Conservation (phyloP, 2,797 vertebrate species). For the Leucoraja ocellata region DNA sequence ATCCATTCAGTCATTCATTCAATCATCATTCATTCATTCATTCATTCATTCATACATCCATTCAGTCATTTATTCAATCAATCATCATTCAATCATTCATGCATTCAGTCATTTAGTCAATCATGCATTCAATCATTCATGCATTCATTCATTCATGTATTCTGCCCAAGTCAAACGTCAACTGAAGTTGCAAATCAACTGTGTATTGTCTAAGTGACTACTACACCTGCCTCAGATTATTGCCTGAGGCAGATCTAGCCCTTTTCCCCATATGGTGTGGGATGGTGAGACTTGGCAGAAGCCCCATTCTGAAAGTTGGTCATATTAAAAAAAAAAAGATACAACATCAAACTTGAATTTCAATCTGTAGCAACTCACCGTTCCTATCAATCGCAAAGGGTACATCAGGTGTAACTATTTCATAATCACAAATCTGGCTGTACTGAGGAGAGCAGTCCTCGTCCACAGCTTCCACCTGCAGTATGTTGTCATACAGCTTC, state of each 20-base stretch:
- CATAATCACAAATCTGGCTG: constrained; percentile 94
- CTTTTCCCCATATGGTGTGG: background rate
- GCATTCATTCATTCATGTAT: background rate
- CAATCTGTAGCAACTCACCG: constrained; percentile 62
- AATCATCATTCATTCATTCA: no score
- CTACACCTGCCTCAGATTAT: no score
- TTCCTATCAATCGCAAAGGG: constrained; percentile 93
- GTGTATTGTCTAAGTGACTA: no score
- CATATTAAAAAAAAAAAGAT: background rate
- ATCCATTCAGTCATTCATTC: no score
- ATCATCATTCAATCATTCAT: no score
- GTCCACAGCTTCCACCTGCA: constrained; percentile 86
- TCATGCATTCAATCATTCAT: no score
- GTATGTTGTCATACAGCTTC: constrained; percentile 89
- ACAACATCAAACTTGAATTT: constrained; percentile 37
- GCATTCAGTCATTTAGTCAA: no score
- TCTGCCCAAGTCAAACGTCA: background rate
- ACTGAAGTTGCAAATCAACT: background rate
- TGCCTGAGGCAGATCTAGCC: no score
- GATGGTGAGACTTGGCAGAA: background rate
- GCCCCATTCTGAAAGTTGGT: background rate
- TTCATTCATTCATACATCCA: no score
- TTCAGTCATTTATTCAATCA: no score
- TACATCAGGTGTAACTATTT: constrained; percentile 74
- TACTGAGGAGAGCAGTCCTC: constrained; percentile 92